Base-by-base conservation (phyloP, 2,888 invertebrate species). In the Leptodirus hochenwartii region DNA sequence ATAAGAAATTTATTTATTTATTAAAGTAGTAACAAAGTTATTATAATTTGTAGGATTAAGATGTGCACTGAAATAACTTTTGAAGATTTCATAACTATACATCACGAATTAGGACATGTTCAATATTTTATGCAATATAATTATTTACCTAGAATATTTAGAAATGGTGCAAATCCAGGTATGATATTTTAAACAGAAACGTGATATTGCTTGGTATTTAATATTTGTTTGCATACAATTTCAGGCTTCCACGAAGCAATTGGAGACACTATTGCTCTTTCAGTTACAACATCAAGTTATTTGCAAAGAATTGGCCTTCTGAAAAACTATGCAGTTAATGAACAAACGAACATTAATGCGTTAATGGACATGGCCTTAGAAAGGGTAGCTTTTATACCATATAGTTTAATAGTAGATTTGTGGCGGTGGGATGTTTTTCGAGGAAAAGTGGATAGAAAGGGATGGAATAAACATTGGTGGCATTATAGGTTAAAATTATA, bases 41-140 rank as follows among this genome's bases (percentile, higher is more conserved):
- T 6, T 14, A 25, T 23, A 6, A 5, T n/a, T 36, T 40, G 3
- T 26, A 66, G 70, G 45, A 65, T 74, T 34, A 63, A 65, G 39
- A 65, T 71, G 48, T 74, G 73, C 38, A 66, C 69, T 0, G 49
- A 56, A 3, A 53, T 68, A 4, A 64, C 61, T 0, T 59, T 54
- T 37, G 59, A 59, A 8, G 62, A 71, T 47, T 66, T 74, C 40
- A 58, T 65, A 34, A 73, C 71, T 0, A 68, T 73, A 2, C 77
- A 80, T 41, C 80, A 80, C 42, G 80, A 81, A 52, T 74, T 73
- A 47, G 71, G 71, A 0, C 72, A 73, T 37, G 64, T 73, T 2
- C 65, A 72, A 41, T 74, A 74, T 42, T 70, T 63, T 43, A 58
- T 64, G 38, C 64, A 66, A 35, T 74, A 73, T 40, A 56, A 59